Evolutionary conservation across 2,113 vertebrate species (phyloP).

Genomic region (Noctilio leporinus): DNA sequence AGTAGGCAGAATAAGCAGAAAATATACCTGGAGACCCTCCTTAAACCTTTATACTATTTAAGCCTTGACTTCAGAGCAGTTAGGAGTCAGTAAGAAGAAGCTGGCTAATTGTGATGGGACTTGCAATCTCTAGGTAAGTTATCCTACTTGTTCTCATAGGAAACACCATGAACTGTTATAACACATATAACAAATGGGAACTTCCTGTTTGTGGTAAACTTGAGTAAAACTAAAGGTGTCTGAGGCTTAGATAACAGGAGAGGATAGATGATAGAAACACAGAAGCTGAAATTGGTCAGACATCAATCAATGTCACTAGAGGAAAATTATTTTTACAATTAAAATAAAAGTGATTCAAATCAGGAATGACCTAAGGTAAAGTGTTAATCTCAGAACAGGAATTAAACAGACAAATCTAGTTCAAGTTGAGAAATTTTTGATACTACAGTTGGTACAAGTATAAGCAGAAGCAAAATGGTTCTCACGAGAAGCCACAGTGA

Average conservation of each 20-base stretch:
- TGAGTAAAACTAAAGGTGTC: neutral
- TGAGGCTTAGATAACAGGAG: neutral
- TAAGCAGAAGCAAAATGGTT: neutral
- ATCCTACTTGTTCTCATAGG: neutral
- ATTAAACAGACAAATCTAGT: neutral
- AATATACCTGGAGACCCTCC: neutral
- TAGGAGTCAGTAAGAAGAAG: neutral
- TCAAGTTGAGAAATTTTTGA: neutral
- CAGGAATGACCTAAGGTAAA: neutral
- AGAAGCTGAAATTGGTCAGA: neutral
- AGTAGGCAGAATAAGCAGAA: neutral
- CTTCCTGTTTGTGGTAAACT: neutral
- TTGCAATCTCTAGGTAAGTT: neutral
- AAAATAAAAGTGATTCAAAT: neutral
- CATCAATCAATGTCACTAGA: neutral
- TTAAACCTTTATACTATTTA: neutral
- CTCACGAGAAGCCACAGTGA: neutral
- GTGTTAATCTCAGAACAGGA: neutral
- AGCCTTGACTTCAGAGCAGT: neutral
- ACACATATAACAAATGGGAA: neutral
- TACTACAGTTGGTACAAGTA: neutral
- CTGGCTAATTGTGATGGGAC: neutral
- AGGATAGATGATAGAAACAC: neutral
- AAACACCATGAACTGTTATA: neutral
- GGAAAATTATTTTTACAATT: neutral